Conservation (phyloP, 2,888 invertebrate genomes). For the Amphipyra berbera region DNA sequence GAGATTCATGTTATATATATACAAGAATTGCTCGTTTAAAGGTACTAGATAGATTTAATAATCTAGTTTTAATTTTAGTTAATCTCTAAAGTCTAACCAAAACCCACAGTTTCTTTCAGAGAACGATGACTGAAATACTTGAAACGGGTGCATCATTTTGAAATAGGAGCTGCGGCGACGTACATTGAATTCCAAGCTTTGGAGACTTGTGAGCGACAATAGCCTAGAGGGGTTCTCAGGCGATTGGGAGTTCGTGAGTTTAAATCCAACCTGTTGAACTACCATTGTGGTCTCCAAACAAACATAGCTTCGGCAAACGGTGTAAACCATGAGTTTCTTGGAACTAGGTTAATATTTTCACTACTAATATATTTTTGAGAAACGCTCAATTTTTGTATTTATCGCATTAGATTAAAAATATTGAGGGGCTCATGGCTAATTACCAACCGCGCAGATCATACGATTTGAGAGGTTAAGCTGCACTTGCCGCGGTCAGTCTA, state of each 20-base stretch:
- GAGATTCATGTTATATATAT: too few relatives aligned
- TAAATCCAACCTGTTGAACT: slow-evolving; percentile 30
- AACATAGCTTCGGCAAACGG: not conserved
- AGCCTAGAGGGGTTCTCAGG: slow-evolving; percentile 16
- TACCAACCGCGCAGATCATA: too few relatives aligned
- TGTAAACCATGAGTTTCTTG: not conserved
- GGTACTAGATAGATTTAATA: too few relatives aligned
- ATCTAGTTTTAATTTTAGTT: too few relatives aligned
- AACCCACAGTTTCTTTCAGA: not conserved
- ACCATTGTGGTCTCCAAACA: slow-evolving; percentile 6
- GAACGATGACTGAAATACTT: not conserved
- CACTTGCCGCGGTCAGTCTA: too few relatives aligned
- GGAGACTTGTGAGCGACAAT: slow-evolving; percentile 14
- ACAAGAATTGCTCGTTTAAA: too few relatives aligned
- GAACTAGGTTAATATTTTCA: not conserved
- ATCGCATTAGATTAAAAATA: too few relatives aligned
- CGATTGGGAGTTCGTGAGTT: slow-evolving; percentile 15
- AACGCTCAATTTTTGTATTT: too few relatives aligned
- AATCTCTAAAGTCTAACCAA: too few relatives aligned
- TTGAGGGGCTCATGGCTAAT: too few relatives aligned
- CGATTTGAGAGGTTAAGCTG: too few relatives aligned
- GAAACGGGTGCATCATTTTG: not conserved
- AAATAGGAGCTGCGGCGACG: not conserved
- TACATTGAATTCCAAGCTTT: slow-evolving; percentile 1
- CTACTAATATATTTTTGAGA: too few relatives aligned